Evolutionary conservation across 2,888 invertebrate species (phyloP).

Genomic region (Nasonia oneida): DNA sequence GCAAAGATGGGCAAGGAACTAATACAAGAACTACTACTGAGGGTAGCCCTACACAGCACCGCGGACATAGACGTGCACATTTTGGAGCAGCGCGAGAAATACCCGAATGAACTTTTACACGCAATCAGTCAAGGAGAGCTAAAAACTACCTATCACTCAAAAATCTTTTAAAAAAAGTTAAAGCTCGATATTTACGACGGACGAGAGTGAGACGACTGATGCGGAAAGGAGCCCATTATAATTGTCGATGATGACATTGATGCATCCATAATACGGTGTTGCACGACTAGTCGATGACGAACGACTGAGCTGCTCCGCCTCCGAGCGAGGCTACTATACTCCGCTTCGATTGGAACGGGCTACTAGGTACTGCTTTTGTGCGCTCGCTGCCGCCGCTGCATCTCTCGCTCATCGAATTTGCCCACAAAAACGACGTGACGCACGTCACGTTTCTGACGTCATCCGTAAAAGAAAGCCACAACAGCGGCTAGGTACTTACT

Average conservation of each 20-base stretch:
- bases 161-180: constrained; percentile 29
- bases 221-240: constrained; percentile 17
- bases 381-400: neutral
- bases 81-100: constrained; percentile 4
- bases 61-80: constrained; percentile 66
- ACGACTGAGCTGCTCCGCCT: constrained; percentile 3
- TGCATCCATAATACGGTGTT: constrained; percentile 8
- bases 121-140: neutral
- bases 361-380: neutral
- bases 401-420: constrained; percentile 19
- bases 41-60: constrained; percentile 55
- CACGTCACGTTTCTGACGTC: constrained; percentile 55
- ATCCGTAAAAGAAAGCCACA: constrained; percentile 13
- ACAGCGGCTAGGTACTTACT: neutral
- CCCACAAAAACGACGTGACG: constrained; percentile 45
- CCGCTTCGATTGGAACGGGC: constrained; percentile 39
- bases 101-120: constrained; percentile 21
- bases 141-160: neutral
- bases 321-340: constrained; percentile 17
- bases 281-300: constrained; percentile 46
- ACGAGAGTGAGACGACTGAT: neutral
- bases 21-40: constrained; percentile 43
- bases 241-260: constrained; percentile 26
- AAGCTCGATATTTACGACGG: constrained; percentile 29
- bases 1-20: constrained; percentile 33